Base-by-base conservation (phyloP, 2,888 invertebrate genomes). In the Caenorhabditis panamensis region DNA sequence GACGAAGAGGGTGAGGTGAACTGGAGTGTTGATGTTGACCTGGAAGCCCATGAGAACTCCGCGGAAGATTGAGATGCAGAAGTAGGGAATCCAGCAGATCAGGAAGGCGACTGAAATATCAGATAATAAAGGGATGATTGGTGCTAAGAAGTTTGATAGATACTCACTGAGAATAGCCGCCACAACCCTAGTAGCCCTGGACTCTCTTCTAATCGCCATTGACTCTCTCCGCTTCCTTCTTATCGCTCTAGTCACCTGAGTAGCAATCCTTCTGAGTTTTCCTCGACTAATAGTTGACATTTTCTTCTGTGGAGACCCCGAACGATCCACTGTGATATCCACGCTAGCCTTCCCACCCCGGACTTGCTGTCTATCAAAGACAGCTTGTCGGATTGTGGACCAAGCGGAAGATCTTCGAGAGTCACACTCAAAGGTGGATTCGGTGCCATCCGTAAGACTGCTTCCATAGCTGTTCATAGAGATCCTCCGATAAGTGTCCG, bases 21-120 rank as follows among this genome's bases (percentile, higher is more conserved):
- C 11, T 9, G 63, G 47, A 13, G 59, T 56, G 67, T 80, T 72
- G 75, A 83, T 71, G 11, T 67, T 24, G 2, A 82, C 28, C 24
- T 67, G 67, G 63, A 82, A 76, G 24, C 87, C 87, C 59, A 78
- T 81, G 13, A 83, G 54, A 18, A 87, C 82, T 9, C 88, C 88
- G 13, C 88, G 86, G 56, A 83, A 68, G 13, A 88, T 83, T 13
- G 82, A 72, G 18, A 82, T 66, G 58, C 84, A 81, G 80, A 87
- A 88, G 67, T 84, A 87, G 3, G 88, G 88, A 44, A 87, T 85
- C 88, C 88, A 88, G 83, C 88, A 88, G 54, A 88, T 84, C 2
- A 88, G 71, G 56, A 88, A 88, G 3, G 85, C 87, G 16, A 86
- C 88, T 87, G 83, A 26, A 54, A 24, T 9, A 54, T 31, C 5